Base-by-base conservation (phyloP, 2,113 vertebrate genomes). In the Macaca nemestrina region DNA sequence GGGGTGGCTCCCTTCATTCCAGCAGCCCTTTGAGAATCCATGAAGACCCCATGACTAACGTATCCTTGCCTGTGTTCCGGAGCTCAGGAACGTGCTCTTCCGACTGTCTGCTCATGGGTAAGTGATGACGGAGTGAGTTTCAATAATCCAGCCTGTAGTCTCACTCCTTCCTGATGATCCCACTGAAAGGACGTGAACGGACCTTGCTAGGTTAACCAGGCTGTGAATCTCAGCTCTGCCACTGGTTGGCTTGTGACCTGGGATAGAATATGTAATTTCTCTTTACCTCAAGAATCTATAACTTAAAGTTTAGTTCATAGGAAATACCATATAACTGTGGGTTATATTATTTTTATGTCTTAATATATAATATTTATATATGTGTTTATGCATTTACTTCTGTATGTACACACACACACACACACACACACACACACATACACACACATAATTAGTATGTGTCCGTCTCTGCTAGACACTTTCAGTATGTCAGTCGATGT, bases 301-400 rank as follows among this genome's bases (percentile, higher is more conserved):
- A 48, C 59, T 90, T 79, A 72, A 95, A 68, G 4, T 4, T 6
- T 64, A 38, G 16, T 76, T 64, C 32, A 55, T 22, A 61, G 78
- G 40, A 92, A 92, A 64, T 78, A 9, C 67, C 81, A 82, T 30
- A 55, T 76, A 92, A 55, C 35, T 75, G 43, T 20, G 45, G n/a
- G 5, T 48, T 55, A 45, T 55, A 27, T 79, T 91, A 52, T 40
- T 81, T 85, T 27, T 50, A 8, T 61, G 43, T 73, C 81, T 32
- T 75, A 30, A 73, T n/a, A 30, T n/a, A 40, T 27, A 48, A n/a
- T 70, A n/a, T 86, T 38, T 25, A 13, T 52, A 11, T 67, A 23
- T 45, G 9, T 48, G 32, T 35, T 48, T 75, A 11, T 73, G 3
- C 32, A 16, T 55, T 43, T 43, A 50, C 43, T 20, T 38, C n/a